Evolutionary conservation across 2,888 invertebrate genomes (phyloP), one percentile per base, ranked within the genome.

Genomic region (Agriopis aurantiaria): DNA sequence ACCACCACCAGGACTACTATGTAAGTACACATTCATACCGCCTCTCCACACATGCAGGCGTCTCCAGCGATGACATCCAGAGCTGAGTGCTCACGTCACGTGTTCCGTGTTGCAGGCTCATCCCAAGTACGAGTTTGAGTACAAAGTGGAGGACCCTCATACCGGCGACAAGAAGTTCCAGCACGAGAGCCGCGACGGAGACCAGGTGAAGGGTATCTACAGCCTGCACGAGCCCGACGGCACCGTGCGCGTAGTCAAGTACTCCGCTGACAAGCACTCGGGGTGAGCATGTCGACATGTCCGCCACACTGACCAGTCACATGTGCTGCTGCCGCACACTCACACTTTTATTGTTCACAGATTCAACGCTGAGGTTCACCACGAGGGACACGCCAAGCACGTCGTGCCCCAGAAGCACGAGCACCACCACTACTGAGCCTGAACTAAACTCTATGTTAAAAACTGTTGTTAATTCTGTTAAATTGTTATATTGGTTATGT

Each of bases 181-280:
- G 80, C 83, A 89, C 59, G 95, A 95, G 84, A 83, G 86, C 74
- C 88, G 91, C 65, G 91, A 93, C 85, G 95, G 95, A 7, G 92
- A 95, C 78, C 89, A 88, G 23, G 95, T 95, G 68, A 91, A 93
- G 78, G 95, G 95, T 23, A 77, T 93, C 78, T 96, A 96, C 85
- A 91, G 90, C 48, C 86, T 95, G 70, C 92, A 93, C 78, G 93
- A 95, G 79, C 89, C 95, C 33, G 94, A 92, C 69, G 94, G 95
- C 73, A 91, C 91, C 76, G 78, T 93, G 74, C 88, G 94, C 75
- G 89, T 89, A 46, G 95, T 95, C 8, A 89, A 93, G 76, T 95
- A 95, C 84, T 85, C 87, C 75, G 94, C 93, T 41, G 93, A 84
- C 75, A 78, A 85, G 52, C 79, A 85, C 66, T 79, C 76, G 23